Base-by-base conservation (phyloP, 2,888 invertebrate genomes). In the Periphyllus acericola region DNA sequence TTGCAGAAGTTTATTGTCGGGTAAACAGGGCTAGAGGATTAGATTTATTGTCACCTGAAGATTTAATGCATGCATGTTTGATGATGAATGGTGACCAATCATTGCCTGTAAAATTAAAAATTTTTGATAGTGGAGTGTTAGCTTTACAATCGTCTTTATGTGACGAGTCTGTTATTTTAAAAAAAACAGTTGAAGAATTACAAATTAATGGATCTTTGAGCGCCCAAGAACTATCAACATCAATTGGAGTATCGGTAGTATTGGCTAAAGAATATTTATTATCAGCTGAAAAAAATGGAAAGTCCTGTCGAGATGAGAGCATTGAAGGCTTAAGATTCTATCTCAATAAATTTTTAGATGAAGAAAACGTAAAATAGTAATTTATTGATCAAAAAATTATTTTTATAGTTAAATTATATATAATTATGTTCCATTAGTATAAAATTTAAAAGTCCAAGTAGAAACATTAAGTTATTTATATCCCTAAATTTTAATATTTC, bases 1-100 rank as follows among this genome's bases (percentile, higher is more conserved):
- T 99, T 88, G 96, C 98, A 6, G 99, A 99, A 93, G 98, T 96
- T 0, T 99, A 97, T 93, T 99, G 99, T 92, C 94, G 99, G 90
- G 95, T 99, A 2, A 99, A 99, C 92, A 94, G 99, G 91, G 99
- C 99, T 0, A 94, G 99, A 91, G 99, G 99, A 5, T 93, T 99
- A 90, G 98, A 99, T 92, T 93, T 99, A 0, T 92, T 99, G 84
- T 99, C 99, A 0, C 99, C 99, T 0, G 99, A 99, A 92, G 99
- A 99, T 93, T 93, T 99, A 90, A 92, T 99, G 75, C 95, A 97
- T 92, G 98, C 98, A 32, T 99, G 98, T 93, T 93, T 93, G 90
- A 91, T 94, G 89, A 92, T 96, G 91, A 94, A 93, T 52, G 89
- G 89, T 89, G 92, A 93, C 11, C 92, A 95, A 89, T 93, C 92